Base-by-base conservation (phyloP, 53 echinoderm and acorn worm species). In the Echinometra lucunter region DNA sequence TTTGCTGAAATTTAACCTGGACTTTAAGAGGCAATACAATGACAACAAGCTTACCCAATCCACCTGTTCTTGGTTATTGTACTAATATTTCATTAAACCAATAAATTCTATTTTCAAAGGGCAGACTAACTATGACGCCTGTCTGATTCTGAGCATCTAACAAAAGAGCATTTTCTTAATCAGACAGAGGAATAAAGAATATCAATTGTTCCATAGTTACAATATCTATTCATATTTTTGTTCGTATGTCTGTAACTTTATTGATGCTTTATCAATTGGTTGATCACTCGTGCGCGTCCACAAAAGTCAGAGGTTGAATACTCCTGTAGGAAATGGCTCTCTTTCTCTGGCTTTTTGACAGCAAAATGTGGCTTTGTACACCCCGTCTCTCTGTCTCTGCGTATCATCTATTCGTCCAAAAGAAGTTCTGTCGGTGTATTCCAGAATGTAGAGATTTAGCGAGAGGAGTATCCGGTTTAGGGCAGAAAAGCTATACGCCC, bases 301-400 rank as follows among this genome's bases (percentile, higher is more conserved):
- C 85, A 85, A 85, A 85, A 85, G 85, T 85, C 85, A 85, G 85
- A 83, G 85, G 47, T 85, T 85, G n/a, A 85, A 85, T n/a, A 30
- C 85, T 85, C 85, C 28, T 85, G 47, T 49, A 47, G 85, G 85
- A 85, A 85, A 85, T 85, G 49, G 47, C n/a, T 85, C 44, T 45
- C 82, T 82, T 49, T 85, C 85, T 15, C n/a, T 49, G 49, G 49
- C 47, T 85, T 85, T 85, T 49, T 85, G 85, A 85, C 85, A 85
- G 85, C 85, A n/a, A n/a, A 78, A 45, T n/a, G 49, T 6, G 49
- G 49, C 85, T 85, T 49, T 85, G 49, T 85, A 28, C 27, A 28
- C 49, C 18, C 12, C 85, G 85, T 85, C 85, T n/a, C 3, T 28
- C 85, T 85, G 85, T 85, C 85, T 85, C 85, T 85, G 47, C 49